Base-by-base conservation (phyloP, 2,888 invertebrate genomes). In the Eudasyphora cyanicolor region DNA sequence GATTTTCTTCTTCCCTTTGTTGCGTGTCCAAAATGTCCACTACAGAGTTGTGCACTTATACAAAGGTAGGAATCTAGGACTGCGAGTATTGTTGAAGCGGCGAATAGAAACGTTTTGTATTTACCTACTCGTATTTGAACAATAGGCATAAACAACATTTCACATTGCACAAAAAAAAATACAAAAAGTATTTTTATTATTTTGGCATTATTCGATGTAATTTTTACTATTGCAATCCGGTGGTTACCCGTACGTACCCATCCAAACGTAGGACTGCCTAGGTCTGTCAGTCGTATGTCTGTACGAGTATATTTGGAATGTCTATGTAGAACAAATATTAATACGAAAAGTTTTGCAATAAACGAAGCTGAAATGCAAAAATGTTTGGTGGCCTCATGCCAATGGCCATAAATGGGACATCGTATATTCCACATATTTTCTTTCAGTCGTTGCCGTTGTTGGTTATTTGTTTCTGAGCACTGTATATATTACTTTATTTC, bases 311-410 rank as follows among this genome's bases (percentile, higher is more conserved):
- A 14, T 60, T 10, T 60, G 60, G 1, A 38, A 67, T 67, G 21
- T 42, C 42, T 57, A 73, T 76, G 54, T 64, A 35, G 73, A 69
- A 51, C 67, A 82, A 84, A 84, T 82, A 71, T 82, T 81, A 85
- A 85, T 85, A 86, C 67, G 82, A 83, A 85, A 86, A 86, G 82
- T 86, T 86, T 86, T 84, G 82, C 73, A 86, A 86, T 86, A 86
- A 86, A 86, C 80, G 83, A 82, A 85, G 85, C 67, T 79, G 85
- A 85, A 85, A 83, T 86, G 79, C 81, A 82, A 86, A 79, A 83
- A 76, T 57, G 79, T 57, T 42, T 76, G 77, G 79, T 82, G 84
- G 82, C 82, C 79, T 38, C 62, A 82, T 84, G 84, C 84, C 84
- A 84, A 84, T 84, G 76, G 82, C 74, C 76, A 76, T 84, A 82